Evolutionary conservation across 2,113 vertebrate genomes (phyloP).

Genomic region (Asarcornis scutulata): DNA sequence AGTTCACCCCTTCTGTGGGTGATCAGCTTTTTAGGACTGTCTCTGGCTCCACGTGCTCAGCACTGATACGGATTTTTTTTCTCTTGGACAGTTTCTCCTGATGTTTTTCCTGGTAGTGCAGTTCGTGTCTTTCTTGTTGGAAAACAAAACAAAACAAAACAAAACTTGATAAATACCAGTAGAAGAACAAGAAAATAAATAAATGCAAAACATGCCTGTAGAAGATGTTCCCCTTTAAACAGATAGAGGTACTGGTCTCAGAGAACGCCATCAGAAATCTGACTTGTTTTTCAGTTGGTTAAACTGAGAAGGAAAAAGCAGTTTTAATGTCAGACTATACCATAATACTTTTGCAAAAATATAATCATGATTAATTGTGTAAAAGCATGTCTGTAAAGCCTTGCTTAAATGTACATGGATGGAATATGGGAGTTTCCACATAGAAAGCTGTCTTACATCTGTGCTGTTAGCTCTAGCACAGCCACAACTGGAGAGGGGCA

Average conservation of each 20-base stretch:
- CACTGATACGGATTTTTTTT: neutral
- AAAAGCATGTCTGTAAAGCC: neutral
- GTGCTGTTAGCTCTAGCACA: neutral
- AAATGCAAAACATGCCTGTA: neutral
- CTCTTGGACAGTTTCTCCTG: neutral
- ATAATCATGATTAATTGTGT: neutral
- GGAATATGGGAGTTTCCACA: neutral
- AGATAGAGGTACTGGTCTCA: neutral
- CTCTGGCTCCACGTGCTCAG: neutral
- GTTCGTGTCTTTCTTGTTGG: neutral
- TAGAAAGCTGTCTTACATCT: neutral
- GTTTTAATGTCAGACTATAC: neutral
- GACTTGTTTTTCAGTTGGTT: neutral
- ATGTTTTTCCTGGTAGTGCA: neutral
- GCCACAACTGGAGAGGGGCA: neutral
- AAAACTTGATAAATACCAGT: neutral
- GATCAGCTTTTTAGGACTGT: neutral
- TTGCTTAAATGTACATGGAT: neutral
- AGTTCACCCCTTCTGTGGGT: neutral
- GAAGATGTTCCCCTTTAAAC: neutral
- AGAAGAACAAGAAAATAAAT: neutral
- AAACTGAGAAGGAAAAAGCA: neutral
- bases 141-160: neutral
- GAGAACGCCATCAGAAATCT: neutral
- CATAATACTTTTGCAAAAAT: neutral